These are phyloP conservation scores for Clarias gariepinus DNA, from an alignment of 2,113 vertebrate genomes.

Conservation along the genomic window DNA sequence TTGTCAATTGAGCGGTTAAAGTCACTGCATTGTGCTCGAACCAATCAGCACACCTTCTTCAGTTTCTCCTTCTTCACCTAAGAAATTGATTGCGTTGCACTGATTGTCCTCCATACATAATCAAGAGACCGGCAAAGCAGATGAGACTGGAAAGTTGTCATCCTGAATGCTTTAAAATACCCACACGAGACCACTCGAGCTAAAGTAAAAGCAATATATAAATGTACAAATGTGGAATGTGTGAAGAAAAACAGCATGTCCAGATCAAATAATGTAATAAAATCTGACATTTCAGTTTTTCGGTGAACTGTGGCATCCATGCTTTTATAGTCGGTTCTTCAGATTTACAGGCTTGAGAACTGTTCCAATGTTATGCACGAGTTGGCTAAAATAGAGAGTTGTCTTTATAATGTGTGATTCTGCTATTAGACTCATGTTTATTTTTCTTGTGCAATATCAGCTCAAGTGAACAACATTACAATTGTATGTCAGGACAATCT, in stretches of 20 bases:
- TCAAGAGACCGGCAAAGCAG: slow-evolving; percentile 43
- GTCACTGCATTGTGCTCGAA: slow-evolving; percentile 23
- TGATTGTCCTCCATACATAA: slow-evolving; percentile 47
- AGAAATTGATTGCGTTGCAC: slow-evolving; percentile 54
- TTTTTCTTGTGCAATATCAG: background rate
- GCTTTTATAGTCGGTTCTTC: background rate
- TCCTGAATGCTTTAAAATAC: slow-evolving; percentile 26
- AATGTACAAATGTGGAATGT: background rate
- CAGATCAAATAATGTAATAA: slow-evolving; percentile 21
- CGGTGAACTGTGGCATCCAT: background rate
- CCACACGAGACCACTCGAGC: slow-evolving; percentile 24
- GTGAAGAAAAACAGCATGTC: slow-evolving; percentile 12
- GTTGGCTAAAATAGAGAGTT: background rate
- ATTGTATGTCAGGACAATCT: background rate
- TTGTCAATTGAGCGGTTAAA: slow-evolving; percentile 46
- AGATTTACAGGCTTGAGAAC: too few relatives aligned
- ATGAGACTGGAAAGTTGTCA: slow-evolving; percentile 28
- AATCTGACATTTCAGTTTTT: slow-evolving; percentile 1
- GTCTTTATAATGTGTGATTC: background rate
- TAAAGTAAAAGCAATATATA: background rate
- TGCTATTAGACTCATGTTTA: background rate
- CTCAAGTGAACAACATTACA: background rate
- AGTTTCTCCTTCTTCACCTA: slow-evolving; percentile 31
- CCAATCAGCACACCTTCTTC: slow-evolving; percentile 40
- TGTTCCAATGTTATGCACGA: background rate